phyloP scores from a whole-genome alignment of 2,113 vertebrate species.

The Campylorhamphus procurvoides region DNA sequence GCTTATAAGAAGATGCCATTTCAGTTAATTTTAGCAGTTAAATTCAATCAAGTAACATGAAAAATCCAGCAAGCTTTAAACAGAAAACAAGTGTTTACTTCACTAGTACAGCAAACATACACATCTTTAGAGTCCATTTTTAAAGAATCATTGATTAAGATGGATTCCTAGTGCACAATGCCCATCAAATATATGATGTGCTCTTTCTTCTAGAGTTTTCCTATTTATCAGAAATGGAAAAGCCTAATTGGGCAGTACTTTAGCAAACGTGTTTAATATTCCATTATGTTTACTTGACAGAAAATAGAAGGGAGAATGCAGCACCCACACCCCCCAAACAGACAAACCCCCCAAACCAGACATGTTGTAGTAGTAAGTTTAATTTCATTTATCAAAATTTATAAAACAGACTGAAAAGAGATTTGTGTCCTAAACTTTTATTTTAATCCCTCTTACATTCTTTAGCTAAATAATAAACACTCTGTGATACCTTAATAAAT shows the following conservation, averaged over 20 bases:
- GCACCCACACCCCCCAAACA: fast-evolving
- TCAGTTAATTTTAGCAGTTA: neutral
- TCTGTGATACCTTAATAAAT: neutral
- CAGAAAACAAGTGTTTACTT: neutral
- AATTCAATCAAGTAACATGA: neutral
- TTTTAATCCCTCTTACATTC: neutral
- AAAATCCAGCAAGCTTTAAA: neutral
- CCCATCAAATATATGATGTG: neutral
- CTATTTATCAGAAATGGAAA: neutral
- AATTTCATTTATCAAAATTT: neutral
- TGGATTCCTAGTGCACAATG: neutral
- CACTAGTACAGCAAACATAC: neutral
- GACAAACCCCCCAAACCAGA: neutral
- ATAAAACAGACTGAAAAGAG: neutral
- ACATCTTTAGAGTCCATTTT: neutral
- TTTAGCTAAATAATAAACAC: conserved; percentile 22
- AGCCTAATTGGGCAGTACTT: neutral
- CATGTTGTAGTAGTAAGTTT: neutral
- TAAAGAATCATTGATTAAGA: neutral
- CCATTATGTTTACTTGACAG: neutral
- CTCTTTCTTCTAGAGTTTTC: neutral
- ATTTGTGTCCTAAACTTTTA: neutral
- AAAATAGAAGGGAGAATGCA: neutral
- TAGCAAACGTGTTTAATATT: neutral
- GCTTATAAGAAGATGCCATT: neutral